Percentiles rank a stretch among this genome's conserved stretches.
phyloP scores from a whole-genome alignment of 2,888 invertebrate genomes.

The Poecilus cupreus region DNA sequence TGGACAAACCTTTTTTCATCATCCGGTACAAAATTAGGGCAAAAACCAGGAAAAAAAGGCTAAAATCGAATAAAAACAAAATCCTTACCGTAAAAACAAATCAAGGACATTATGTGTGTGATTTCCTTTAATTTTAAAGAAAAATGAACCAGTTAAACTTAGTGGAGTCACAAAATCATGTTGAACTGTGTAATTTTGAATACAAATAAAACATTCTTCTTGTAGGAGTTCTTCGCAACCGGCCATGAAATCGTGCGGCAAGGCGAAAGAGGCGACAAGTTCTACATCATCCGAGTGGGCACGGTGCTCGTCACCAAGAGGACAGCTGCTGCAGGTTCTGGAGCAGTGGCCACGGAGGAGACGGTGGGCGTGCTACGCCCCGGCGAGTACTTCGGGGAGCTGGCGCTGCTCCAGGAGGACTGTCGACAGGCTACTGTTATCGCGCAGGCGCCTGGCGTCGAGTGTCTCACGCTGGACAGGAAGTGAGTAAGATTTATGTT shows the following conservation, averaged over 20 bases:
- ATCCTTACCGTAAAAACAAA: no score
- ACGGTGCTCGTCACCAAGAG: conserved; percentile 84
- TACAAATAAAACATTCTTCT: background rate
- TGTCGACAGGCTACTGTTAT: conserved; percentile 91
- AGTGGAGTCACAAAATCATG: no score
- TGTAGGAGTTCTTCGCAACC: conserved; percentile 86
- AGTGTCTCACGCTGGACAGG: conserved; percentile 91
- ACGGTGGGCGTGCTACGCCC: conserved; percentile 80
- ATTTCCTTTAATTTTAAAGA: no score
- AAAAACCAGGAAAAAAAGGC: no score
- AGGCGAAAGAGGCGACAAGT: conserved; percentile 91
- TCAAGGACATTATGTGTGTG: no score
- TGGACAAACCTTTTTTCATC: no score
- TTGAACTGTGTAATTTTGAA: no score
- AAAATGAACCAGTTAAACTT: no score
- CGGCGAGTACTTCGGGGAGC: conserved; percentile 93
- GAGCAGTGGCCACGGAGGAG: conserved; percentile 46
- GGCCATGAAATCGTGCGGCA: conserved; percentile 88
- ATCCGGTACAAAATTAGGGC: no score
- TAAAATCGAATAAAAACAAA: no score
- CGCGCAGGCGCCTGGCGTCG: conserved; percentile 87
- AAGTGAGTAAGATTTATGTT: no score
- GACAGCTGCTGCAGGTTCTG: conserved; percentile 71
- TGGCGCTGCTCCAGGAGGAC: conserved; percentile 89
- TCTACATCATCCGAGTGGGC: conserved; percentile 92